Percentiles rank a stretch among this genome's conserved stretches.
These are phyloP conservation scores for Tetrapedia diversipes DNA, from an alignment of 2,888 invertebrate species.

Conservation along the genomic window DNA sequence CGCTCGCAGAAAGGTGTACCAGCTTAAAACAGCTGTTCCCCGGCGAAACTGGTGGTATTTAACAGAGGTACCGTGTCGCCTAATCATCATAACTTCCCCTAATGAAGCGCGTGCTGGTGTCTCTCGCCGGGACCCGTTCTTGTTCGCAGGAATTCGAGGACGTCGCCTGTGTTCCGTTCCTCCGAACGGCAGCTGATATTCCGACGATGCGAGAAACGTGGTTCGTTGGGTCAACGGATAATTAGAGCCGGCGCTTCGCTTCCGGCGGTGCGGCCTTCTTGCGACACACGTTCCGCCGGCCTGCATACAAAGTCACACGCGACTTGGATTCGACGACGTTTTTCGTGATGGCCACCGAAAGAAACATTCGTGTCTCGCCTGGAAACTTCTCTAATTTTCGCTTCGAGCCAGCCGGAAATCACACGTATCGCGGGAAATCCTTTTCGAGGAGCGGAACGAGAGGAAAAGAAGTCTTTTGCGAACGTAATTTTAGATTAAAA, in stretches of 20 bases:
- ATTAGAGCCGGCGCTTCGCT: slow-evolving; percentile 46
- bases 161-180: neutral
- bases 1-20: neutral
- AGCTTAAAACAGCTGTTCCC: neutral
- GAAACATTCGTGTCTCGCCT: neutral
- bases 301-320: slow-evolving; percentile 24
- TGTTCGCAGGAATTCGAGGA: slow-evolving; percentile 34
- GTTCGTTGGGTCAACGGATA: slow-evolving; percentile 55
- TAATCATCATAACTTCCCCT: slow-evolving; percentile 38
- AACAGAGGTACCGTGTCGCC: slow-evolving; percentile 18
- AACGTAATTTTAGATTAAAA: slow-evolving; percentile 11
- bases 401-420: neutral
- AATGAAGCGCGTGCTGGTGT: slow-evolving; percentile 31
- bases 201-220: slow-evolving; percentile 43
- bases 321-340: neutral
- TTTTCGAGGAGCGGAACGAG: neutral
- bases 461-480: too few species aligned
- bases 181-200: slow-evolving; percentile 35
- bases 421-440: neutral
- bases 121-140: slow-evolving; percentile 14
- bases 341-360: neutral
- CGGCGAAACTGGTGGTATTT: too few species aligned
- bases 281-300: neutral
- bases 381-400: slow-evolving; percentile 5
- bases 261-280: slow-evolving; percentile 31